Evolutionary conservation across 1,140 invertebrate species (phyloP).

Genomic region (Hycleus cichorii): DNA sequence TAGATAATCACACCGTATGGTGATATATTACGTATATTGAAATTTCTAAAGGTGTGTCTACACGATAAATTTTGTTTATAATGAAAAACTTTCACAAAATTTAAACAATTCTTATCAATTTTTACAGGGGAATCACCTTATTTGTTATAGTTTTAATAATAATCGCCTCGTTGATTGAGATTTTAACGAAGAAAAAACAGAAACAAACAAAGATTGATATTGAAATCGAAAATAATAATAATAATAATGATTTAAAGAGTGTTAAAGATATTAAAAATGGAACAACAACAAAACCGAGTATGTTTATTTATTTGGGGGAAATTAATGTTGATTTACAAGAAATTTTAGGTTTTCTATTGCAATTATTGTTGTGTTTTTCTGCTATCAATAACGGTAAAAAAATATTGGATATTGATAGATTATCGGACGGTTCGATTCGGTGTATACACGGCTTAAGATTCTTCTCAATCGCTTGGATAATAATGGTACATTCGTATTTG

Average conservation of each 20-base stretch:
- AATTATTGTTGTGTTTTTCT: slow-evolving; percentile 45
- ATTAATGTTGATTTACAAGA: no score
- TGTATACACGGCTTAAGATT: slow-evolving; percentile 80
- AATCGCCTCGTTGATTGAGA: slow-evolving; percentile 30
- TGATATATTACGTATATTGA: no score
- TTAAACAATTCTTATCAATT: neutral
- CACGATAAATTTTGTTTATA: no score
- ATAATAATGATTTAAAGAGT: slow-evolving; percentile 10
- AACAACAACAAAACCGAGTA: slow-evolving; percentile 9
- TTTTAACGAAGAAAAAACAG: slow-evolving; percentile 16
- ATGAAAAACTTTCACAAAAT: no score
- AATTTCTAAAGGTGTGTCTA: no score
- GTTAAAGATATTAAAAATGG: slow-evolving; percentile 4
- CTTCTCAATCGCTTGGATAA: slow-evolving; percentile 83
- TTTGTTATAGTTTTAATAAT: slow-evolving; percentile 25
- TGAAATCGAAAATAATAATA: slow-evolving; percentile 28
- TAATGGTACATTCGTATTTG: slow-evolving; percentile 83
- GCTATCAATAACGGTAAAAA: slow-evolving; percentile 52
- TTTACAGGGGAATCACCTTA: slow-evolving; percentile 24
- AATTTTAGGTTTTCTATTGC: slow-evolving; percentile 37
- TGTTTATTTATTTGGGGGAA: no score
- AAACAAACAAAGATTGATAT: slow-evolving; percentile 22
- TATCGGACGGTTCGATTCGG: slow-evolving; percentile 56
- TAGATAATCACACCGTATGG: no score
- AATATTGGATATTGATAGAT: slow-evolving; percentile 49